Base-by-base conservation (phyloP, 2,888 invertebrate species). In the Dysmachus trigonus region DNA sequence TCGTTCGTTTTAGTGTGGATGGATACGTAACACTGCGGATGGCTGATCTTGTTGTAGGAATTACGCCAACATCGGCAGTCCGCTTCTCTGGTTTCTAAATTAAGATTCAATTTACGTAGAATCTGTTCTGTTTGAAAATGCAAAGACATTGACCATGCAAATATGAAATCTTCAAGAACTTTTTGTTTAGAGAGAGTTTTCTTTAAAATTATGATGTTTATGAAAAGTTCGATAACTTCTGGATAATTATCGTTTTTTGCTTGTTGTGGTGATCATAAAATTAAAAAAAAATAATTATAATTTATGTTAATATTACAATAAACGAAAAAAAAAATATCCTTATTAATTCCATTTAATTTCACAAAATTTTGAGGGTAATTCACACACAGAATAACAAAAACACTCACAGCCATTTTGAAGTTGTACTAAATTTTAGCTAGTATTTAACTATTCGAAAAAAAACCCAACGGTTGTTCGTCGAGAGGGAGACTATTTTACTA, bases 381-480 rank as follows among this genome's bases (percentile, higher is more conserved):
- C 38, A 15, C 13, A 1, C 22, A 73, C n/a, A 35, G 13, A 73
- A 73, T 31, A 33, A 31, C 8, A 0, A 47, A 47, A 87, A 82
- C 86, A 87, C 87, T 87, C 85, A 87, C 87, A 87, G 87, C 87
- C 87, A 87, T 87, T 86, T 85, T 71, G 18, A 53, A 82, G 8
- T n/a, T 82, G 62, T 62, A 7, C 10, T 71, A 82, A 47, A 51
- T 62, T 2, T 27, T 30, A 81, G 7, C 10, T 81, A 62, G 30
- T 41, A n/a, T n/a, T n/a, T 51, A 33, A 62, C 27, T 47, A 62
- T 53, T 33, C 51, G 53, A 53, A 77, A 22, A 62, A 77, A 22
- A 62, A 18, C 1, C 3, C 62, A 18, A 62, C 18, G 27, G 6
- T 1, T 47, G n/a, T 1, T 62, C 38, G 3, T 41, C 38, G 38